Percentiles rank a stretch among this genome's conserved stretches.
Evolutionary conservation across 2,113 vertebrate species (phyloP).

Genomic region (Diphyllodes magnificus): DNA sequence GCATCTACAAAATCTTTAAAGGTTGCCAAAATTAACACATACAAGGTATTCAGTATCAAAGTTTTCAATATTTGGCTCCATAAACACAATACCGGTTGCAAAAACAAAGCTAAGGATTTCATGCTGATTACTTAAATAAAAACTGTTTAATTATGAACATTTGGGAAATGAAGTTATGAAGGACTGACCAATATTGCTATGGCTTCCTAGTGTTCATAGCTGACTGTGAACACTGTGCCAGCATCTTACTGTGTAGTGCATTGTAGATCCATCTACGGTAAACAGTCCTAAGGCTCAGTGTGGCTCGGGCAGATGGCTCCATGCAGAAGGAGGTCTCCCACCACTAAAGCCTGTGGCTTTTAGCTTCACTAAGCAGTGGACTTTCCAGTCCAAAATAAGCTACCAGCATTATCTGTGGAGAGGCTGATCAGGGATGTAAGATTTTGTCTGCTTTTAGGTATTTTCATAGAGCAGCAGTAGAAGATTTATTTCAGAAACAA

Average conservation of each 20-base stretch:
- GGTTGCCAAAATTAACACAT: conserved; percentile 96
- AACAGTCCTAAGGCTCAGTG: neutral
- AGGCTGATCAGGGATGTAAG: neutral
- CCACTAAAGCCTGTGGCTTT: neutral
- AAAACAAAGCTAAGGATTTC: conserved; percentile 87
- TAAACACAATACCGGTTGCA: conserved; percentile 87
- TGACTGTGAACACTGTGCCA: conserved; percentile 73
- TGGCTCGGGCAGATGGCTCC: conserved; percentile 16
- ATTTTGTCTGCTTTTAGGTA: neutral
- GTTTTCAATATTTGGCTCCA: conserved; percentile 92
- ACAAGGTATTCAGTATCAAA: conserved; percentile 95
- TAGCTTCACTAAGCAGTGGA: neutral
- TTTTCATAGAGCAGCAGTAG: neutral
- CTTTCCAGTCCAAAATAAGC: neutral
- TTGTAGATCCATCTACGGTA: conserved; percentile 60
- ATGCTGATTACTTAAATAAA: conserved; percentile 92
- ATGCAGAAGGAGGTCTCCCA: neutral
- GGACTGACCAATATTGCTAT: conserved; percentile 73
- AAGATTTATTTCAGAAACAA: neutral
- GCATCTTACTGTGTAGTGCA: conserved; percentile 64
- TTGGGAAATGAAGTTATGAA: conserved; percentile 88
- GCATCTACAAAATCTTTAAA: conserved; percentile 86
- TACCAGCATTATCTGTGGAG: neutral
- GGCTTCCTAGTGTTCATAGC: conserved; percentile 75
- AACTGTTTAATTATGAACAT: conserved; percentile 91